Evolutionary conservation across 2,797 vertebrate species (phyloP), one percentile per base, ranked within the genome.

Genomic region (Platyrinchus mystaceus): DNA sequence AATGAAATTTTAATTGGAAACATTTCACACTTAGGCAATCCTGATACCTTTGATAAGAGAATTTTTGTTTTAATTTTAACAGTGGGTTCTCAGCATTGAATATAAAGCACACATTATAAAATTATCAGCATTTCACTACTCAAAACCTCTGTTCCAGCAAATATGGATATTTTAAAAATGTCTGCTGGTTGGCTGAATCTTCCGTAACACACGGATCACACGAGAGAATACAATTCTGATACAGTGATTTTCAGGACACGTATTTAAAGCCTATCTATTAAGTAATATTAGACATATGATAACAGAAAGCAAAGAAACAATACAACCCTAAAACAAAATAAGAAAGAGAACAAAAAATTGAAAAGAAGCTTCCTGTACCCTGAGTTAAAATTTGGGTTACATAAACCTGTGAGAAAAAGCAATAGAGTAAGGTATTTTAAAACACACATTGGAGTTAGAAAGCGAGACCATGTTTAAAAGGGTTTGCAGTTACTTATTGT

Each of bases 1-100:
- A 98, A 97, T 97, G 96, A 98, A 98, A 98, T 98, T 98, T 98
- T 98, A 98, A 98, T 98, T 98, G 97, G 97, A 97, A 98, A 97
- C 97, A 97, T 97, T 98, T 98, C 97, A 97, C 95, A 97, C 97
- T 97, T 97, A 94, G 73, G 95, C 95, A 97, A 95, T 90, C 84
- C 86, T 97, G 97, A 98, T 97, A 94, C 81, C 91, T 97, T 97
- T 97, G 97, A 98, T 97, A 98, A 98, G 66, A 92, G 86, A 97
- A 96, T 96, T 95, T 80, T 89, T 96, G 81, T 89, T 97, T 95
- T 86, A 95, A 94, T 95, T 96, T 97, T 95, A 90, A 77, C 90
- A 94, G 86, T 90, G 94, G 66, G 77, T 96, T 58, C 67, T 95
- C 14, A 0, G 76, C 30, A 32, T 58, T 84, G 89, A 96, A 95